phyloP scores from a whole-genome alignment of 2,797 vertebrate species.

The Sebastes iracundus region DNA sequence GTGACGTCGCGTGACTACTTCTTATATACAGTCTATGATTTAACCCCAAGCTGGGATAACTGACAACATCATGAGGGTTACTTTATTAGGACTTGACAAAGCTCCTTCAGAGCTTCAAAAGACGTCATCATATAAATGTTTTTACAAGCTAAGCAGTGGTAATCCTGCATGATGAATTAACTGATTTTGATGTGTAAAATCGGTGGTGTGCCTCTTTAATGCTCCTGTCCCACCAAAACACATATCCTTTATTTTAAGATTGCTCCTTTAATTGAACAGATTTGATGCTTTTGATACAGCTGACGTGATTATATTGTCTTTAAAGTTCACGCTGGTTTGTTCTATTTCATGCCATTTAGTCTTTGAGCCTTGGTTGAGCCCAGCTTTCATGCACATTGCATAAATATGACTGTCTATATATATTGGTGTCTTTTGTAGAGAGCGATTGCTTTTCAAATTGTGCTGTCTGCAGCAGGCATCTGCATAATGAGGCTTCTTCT shows the following conservation, averaged over 20 bases:
- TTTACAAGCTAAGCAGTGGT: neutral
- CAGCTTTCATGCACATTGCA: constrained; percentile 22
- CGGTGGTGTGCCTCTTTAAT: neutral
- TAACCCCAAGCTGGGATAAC: neutral
- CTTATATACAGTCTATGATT: too few relatives aligned
- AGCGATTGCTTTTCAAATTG: constrained; percentile 70
- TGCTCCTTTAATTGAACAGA: constrained; percentile 6
- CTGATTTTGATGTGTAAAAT: neutral
- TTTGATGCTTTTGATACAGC: constrained; percentile 3
- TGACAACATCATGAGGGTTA: neutral
- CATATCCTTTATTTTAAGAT: neutral
- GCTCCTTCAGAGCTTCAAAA: neutral
- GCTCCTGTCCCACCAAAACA: neutral
- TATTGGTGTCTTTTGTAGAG: constrained; percentile 59
- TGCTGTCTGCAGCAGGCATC: constrained; percentile 52
- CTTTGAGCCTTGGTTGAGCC: neutral
- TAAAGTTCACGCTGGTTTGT: constrained; percentile 40
- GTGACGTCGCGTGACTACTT: too few relatives aligned
- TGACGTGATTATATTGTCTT: constrained; percentile 5
- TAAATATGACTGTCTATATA: constrained; percentile 37
- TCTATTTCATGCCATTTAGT: constrained; percentile 32
- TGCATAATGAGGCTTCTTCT: constrained; percentile 64
- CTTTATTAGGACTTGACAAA: neutral
- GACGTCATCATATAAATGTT: neutral
- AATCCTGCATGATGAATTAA: neutral